Base-by-base conservation (phyloP, 2,113 vertebrate species). In the Pseudorasbora parva region DNA sequence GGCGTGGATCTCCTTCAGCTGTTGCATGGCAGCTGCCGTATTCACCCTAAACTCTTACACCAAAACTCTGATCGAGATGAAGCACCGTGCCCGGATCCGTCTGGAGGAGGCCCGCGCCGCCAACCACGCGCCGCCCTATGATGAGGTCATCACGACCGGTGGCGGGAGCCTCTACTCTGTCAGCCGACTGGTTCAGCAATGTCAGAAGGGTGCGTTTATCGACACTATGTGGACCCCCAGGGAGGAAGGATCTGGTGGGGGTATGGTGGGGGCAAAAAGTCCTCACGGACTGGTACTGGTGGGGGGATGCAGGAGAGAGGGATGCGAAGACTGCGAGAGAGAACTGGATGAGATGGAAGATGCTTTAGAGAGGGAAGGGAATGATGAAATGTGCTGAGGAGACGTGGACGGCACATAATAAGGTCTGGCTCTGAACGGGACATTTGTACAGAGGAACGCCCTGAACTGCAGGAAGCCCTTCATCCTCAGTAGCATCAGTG, bases 1-100 rank as follows among this genome's bases (percentile, higher is more conserved):
- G 91, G 95, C 95, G 0, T 96, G 95, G 95, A 91, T 95, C 76
- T 96, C 95, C 12, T 96, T 96, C 85, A 95, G 94, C 68, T 95
- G 95, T 59, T 96, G 95, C 89, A 96, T 96, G 95, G 94, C 94
- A 0, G 94, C 95, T 0, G 94, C 95, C 0, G 95, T 96, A 51
- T 93, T 94, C 2, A 95, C 95, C 0, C 89, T 96, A 56, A 96
- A 96, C 92, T 95, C 94, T 73, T 96, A 96, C 91, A 96, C 95
- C 80, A 96, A 96, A 89, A 95, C 94, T 8, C 54, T 94, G 75
- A 93, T 96, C 7, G 94, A 96, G 88, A 94, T 95, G 92, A 94
- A 92, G 81, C 94, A 93, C 86, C 88, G 93, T 0, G 91, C 92
- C 73, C 89, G 93, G 51, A 60, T 95, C 74, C 91, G 89, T 4